Evolutionary conservation across 1,140 invertebrate genomes (phyloP), one percentile per base, ranked within the genome.

Genomic region (Anagrus nilaparvatae): DNA sequence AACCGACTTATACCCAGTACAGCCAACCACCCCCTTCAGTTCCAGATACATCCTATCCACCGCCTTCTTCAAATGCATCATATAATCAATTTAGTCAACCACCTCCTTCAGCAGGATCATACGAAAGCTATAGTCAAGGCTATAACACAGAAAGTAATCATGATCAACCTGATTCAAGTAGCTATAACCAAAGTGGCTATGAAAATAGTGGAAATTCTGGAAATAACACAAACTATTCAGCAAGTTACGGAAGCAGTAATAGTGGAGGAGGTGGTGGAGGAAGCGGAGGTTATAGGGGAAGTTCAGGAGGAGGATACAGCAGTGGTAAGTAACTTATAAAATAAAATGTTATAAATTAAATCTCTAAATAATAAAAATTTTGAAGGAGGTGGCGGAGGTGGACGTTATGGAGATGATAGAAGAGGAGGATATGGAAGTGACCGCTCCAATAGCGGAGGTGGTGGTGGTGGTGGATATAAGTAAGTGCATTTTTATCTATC

Each of bases 161-260:
- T n/a, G n/a, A n/a, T n/a, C 12, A 51, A 44, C 44, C 59, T 55
- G 24, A 39, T 56, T 0, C 56, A 55, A 14, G 70, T 39, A 63
- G 60, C 45, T 69, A 73, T 47, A 65, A 68, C 29, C 69, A 66
- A 34, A 58, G 67, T 38, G 62, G 60, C 40, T 64, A 69, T 48
- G 65, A 71, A 50, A 64, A 65, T 44, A 62, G 68, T 25, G 61
- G 65, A 20, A 67, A 61, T 54, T 62, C 60, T 40, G 53, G 61
- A 37, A 57, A 57, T 33, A 56, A 60, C 20, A 49, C 54, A 35
- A 58, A 63, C 18, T 54, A 61, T 10, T 10, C 19, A 4, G 5
- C 3, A 4, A 23, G 34, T 13, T 19, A 7, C 13, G 59, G 62
- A 50, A 59, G 63, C 23, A 50, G 47, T 10, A 46, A 56, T 4